These are phyloP conservation scores for Polypedilum pembai DNA, from an alignment of 1,140 invertebrate genomes.

Conservation along the genomic window DNA sequence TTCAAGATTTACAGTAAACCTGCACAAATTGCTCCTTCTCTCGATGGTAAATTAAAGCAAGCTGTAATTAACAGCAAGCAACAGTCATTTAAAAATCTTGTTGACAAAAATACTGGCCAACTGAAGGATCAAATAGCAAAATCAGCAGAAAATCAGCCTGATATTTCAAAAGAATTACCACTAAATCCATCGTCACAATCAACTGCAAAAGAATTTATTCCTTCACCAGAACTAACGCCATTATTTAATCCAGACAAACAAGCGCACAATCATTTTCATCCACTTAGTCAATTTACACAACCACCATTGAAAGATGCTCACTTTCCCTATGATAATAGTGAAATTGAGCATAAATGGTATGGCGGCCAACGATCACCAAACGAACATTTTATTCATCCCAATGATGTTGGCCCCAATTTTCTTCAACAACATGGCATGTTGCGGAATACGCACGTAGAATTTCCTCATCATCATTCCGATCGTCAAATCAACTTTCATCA, in stretches of 20 bases:
- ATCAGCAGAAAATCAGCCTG: background rate
- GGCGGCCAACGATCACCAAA: background rate
- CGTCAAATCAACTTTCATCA: background rate
- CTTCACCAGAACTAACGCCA: background rate
- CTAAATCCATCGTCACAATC: background rate
- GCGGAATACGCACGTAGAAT: background rate
- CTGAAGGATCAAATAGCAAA: background rate
- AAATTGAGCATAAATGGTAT: background rate
- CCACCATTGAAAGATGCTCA: background rate
- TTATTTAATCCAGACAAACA: background rate
- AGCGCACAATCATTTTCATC: background rate
- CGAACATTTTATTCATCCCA: background rate
- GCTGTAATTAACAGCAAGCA: background rate
- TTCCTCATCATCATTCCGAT: background rate
- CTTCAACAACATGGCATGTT: background rate
- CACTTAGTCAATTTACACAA: background rate
- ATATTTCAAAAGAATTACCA: background rate
- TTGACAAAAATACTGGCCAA: background rate
- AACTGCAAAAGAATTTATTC: background rate
- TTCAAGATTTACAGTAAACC: background rate
- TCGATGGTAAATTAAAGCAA: background rate
- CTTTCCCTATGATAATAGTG: background rate
- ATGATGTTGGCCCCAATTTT: background rate
- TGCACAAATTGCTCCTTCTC: background rate
- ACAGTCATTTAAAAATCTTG: background rate